Conservation (phyloP, 2,888 invertebrate species). For the Megalurothrips usitatus region DNA sequence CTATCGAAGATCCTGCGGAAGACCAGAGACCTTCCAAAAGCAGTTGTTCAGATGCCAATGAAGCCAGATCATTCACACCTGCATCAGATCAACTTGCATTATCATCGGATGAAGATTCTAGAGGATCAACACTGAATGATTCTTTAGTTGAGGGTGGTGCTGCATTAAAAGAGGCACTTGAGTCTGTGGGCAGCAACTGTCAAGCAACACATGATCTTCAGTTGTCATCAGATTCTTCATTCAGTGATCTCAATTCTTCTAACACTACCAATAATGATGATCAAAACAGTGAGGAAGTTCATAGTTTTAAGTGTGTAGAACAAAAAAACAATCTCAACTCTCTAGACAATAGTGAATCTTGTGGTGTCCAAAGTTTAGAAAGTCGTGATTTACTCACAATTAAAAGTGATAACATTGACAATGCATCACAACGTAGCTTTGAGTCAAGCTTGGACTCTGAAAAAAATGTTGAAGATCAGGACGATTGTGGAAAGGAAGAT, state of each 20-base stretch:
- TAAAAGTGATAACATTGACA: neutral
- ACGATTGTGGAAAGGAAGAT: neutral
- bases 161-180: neutral
- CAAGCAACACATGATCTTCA: constrained; percentile 3
- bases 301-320: constrained; percentile 5
- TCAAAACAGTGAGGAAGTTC: neutral
- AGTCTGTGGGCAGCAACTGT: neutral
- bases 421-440: neutral
- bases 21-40: neutral
- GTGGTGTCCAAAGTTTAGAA: neutral
- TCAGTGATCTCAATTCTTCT: constrained; percentile 18
- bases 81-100: neutral
- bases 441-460: neutral
- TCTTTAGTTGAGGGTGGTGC: neutral
- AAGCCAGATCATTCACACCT: neutral
- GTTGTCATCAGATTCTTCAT: neutral
- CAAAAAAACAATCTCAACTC: neutral
- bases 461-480: neutral
- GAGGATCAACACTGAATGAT: neutral
- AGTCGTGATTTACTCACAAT: neutral
- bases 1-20: neutral
- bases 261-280: neutral
- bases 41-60: constrained; percentile 1
- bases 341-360: neutral
- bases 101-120: constrained; percentile 9